Evolutionary conservation across 2,888 invertebrate genomes (phyloP), one percentile per base, ranked within the genome.

Genomic region (Eupithecia inturbata): DNA sequence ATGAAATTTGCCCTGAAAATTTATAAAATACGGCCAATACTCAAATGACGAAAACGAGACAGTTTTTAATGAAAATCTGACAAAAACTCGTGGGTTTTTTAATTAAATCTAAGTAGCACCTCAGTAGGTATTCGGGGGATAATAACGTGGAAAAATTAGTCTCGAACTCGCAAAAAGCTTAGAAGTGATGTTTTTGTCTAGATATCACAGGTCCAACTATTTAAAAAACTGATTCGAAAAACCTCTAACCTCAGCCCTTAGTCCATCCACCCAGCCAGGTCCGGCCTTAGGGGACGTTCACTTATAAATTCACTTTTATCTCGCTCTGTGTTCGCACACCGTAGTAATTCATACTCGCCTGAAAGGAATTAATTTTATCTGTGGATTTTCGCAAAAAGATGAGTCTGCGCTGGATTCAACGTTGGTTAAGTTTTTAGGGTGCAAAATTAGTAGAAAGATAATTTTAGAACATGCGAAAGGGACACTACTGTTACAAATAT

Each of bases 221-320:
- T n/a, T n/a, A n/a, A n/a, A n/a, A n/a, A n/a, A n/a, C 36, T 36
- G 9, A 9, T 36, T 36, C 9, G 33, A 33, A 5, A 36, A 6
- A 36, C 36, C 7, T 36, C 9, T 36, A 36, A 12, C 19, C 12
- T n/a, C n/a, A n/a, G 10, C 10, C 53, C 73, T 76, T 7, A 69
- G 33, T 76, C 26, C 70, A 67, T 64, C 69, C 68, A 31, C 62
- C 41, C 49, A n/a, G 39, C 39, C n/a, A 36, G 67, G 73, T 72
- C 71, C 78, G 64, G 73, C 72, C 73, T 22, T 60, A 60, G 71
- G 70, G 74, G 74, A 69, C 60, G 49, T 68, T 74, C 78, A 79
- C 77, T 80, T 82, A 78, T 81, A 85, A 84, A 83, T 82, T 80
- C 78, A 70, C 81, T 82, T 84, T 83, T 85, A 87, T 86, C 84